Evolutionary conservation across 92 coral and sea anemone genomes (phyloP), one percentile per base, ranked within the genome.

Genomic region (Chrysogorgia sp.): DNA sequence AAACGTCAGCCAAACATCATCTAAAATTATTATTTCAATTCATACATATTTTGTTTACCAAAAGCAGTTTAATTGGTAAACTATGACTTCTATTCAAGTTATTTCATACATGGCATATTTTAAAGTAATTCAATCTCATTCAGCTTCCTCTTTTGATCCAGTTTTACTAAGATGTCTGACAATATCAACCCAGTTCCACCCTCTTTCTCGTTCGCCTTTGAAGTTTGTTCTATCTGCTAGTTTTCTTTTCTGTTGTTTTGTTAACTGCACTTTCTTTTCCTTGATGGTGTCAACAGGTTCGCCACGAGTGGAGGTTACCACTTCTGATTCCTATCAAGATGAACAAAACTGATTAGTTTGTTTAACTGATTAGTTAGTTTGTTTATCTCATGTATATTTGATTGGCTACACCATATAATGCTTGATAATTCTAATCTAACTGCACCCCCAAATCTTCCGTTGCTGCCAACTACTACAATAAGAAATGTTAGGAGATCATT

Each of bases 171-270:
- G 89, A 85, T 94, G 98, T 81, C 86, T 94, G 20, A 94, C 96
- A 40, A 94, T 85, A 85, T 94, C 98, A 10, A 94, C 98, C 98
- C 98, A 94, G 85, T 94, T 89, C 98, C 98, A 94, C 14, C 98
- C 98, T n/a, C 98, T 72, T 78, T 91, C 98, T 17, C 88, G 81
- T 68, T 94, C 98, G 68, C 98, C 98, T 79, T 81, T 94, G 35
- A 80, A 61, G 70, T 94, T 94, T 53, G 96, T 88, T 83, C 97
- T 65, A 29, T 92, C 92, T 12, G 90, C 96, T 40, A 89, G 69
- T 71, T 91, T 86, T 59, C 97, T 81, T 64, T 94, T 94, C 69
- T 90, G 96, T 32, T 72, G 86, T 75, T 94, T 94, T 48, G 98
- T 89, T 34, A 94, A 87, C 21, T 69, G 79, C 66, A 89, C 96